Evolutionary conservation across 23 tunicate species (phyloP).

Genomic region (Aplidium turbinatum): DNA sequence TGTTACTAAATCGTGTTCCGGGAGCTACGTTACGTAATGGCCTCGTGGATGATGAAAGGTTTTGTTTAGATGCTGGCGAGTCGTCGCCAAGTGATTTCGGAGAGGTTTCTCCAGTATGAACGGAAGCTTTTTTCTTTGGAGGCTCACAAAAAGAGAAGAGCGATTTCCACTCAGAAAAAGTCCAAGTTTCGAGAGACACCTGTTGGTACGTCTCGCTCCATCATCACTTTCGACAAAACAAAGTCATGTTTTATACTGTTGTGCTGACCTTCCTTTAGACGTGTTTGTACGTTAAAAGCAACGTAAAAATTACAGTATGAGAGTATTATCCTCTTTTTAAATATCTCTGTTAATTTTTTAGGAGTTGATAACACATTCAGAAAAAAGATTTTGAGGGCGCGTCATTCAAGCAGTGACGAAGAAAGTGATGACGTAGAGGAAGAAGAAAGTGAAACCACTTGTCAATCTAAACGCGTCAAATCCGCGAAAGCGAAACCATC

Average conservation of each 20-base stretch:
- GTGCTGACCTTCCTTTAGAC: too few relatives aligned
- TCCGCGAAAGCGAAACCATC: constrained; percentile 5
- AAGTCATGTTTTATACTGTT: too few relatives aligned
- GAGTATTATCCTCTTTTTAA: too few relatives aligned
- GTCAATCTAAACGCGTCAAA: neutral
- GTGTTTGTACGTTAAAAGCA: too few relatives aligned
- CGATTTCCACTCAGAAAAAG: constrained; percentile 20
- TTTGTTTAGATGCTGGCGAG: constrained; percentile 68
- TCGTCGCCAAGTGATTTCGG: constrained; percentile 61
- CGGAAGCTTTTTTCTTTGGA: constrained; percentile 83
- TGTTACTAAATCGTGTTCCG: too few relatives aligned
- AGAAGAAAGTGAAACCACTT: constrained; percentile 10
- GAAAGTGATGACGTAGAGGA: constrained; percentile 8
- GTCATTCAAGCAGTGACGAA: constrained; percentile 29
- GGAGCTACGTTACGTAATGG: too few relatives aligned
- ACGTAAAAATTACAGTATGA: too few relatives aligned
- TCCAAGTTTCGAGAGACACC: constrained; percentile 70
- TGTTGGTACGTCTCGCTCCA: constrained; percentile 73
- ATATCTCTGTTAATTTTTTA: too few relatives aligned
- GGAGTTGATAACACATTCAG: too few relatives aligned
- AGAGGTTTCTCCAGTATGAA: constrained; percentile 80
- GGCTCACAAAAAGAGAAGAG: constrained; percentile 52
- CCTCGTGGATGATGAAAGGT: too few relatives aligned
- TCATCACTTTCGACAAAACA: neutral
- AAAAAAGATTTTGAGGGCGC: too few relatives aligned